These are phyloP conservation scores for Drosophila eohydei DNA, from an alignment of 2,888 invertebrate species.

Conservation along the genomic window DNA sequence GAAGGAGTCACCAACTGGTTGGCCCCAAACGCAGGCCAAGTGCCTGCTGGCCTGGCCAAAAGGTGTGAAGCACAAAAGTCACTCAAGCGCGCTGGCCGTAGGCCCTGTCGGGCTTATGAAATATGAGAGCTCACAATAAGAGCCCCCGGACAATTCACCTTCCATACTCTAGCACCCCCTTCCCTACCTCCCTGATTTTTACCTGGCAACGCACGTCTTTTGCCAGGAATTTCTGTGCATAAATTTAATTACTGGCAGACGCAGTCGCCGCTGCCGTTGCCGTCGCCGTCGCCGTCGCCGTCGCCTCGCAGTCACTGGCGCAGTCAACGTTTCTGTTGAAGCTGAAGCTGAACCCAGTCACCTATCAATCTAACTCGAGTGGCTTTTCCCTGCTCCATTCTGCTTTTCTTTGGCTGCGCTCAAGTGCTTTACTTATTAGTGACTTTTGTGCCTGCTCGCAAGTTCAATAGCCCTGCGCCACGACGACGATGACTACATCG, in stretches of 20 bases:
- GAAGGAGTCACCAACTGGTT: slow-evolving; percentile 50
- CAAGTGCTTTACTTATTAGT: slow-evolving; percentile 83
- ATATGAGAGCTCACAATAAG: slow-evolving; percentile 64
- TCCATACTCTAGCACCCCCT: not conserved
- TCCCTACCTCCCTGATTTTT: not conserved
- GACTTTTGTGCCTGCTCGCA: slow-evolving; percentile 68
- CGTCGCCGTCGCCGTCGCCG: slow-evolving; percentile 20
- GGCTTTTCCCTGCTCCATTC: slow-evolving; percentile 60
- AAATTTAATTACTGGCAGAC: slow-evolving; percentile 78
- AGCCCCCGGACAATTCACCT: not conserved
- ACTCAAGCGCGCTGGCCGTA: slow-evolving; percentile 68
- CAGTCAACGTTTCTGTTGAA: slow-evolving; percentile 47
- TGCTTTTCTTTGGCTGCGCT: slow-evolving; percentile 70
- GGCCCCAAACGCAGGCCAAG: slow-evolving; percentile 49
- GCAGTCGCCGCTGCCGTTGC: slow-evolving; percentile 16
- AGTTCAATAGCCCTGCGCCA: slow-evolving; percentile 71
- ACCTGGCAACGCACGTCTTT: slow-evolving; percentile 39
- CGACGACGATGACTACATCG: slow-evolving; percentile 5
- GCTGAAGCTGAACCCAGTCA: slow-evolving; percentile 78
- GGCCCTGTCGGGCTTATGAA: slow-evolving; percentile 68
- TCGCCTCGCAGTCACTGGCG: slow-evolving; percentile 21
- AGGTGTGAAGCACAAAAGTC: slow-evolving; percentile 80
- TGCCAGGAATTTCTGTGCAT: slow-evolving; percentile 80
- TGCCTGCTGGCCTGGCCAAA: slow-evolving; percentile 56
- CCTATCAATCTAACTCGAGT: slow-evolving; percentile 83